Percentiles rank a stretch among this genome's conserved stretches.
phyloP scores from a whole-genome alignment of 2,113 vertebrate species.

The Lanius ludovicianus region DNA sequence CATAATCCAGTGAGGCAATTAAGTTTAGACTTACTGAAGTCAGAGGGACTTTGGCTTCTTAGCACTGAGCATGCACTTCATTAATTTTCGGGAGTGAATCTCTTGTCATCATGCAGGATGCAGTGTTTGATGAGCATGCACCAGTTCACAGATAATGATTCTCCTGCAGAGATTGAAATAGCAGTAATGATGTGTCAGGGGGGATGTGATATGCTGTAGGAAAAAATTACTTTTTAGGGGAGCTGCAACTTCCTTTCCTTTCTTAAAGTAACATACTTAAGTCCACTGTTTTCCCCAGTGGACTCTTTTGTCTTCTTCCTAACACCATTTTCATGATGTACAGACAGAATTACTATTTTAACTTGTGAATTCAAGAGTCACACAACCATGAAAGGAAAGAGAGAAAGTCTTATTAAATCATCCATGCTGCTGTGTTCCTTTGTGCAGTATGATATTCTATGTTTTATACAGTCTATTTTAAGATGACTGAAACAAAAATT shows the following conservation, averaged over 20 bases:
- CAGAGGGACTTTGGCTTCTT: neutral
- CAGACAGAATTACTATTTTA: neutral
- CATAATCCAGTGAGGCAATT: neutral
- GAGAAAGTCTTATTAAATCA: neutral
- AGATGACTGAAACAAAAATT: neutral
- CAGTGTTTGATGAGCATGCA: neutral
- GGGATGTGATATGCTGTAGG: neutral
- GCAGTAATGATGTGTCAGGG: constrained; percentile 2
- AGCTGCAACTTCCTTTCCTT: constrained; percentile 10
- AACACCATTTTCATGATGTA: neutral
- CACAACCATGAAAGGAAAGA: neutral
- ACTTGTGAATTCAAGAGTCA: neutral
- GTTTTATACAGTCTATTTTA: neutral
- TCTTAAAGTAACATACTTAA: neutral
- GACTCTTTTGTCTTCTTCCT: neutral
- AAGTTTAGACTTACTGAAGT: neutral
- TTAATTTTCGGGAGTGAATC: neutral
- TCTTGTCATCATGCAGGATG: constrained; percentile 1
- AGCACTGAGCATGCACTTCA: neutral
- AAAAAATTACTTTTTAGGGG: neutral
- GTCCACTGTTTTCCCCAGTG: neutral
- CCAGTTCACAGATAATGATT: constrained; percentile 9
- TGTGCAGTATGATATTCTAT: neutral
- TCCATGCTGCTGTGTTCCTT: neutral
- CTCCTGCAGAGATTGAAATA: constrained; percentile 5